These are phyloP conservation scores for Chunga burmeisteri DNA, from an alignment of 2,113 vertebrate species.

Conservation along the genomic window DNA sequence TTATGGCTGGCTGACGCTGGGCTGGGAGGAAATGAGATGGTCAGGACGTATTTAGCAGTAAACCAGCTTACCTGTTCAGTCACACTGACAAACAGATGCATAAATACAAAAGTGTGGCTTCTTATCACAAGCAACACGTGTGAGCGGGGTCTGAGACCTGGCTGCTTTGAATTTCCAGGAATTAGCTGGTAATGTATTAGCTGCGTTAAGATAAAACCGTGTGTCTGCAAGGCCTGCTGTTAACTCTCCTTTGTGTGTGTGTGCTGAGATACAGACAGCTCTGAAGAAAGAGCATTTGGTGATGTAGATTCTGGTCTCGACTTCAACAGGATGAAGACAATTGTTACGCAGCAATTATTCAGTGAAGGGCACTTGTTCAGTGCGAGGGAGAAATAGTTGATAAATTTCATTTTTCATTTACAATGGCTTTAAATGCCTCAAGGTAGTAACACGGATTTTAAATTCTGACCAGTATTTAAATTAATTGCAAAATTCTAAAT, in stretches of 20 bases:
- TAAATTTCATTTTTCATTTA: not conserved
- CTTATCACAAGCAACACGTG: conserved; percentile 20
- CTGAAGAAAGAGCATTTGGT: conserved; percentile 6
- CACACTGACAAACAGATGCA: not conserved
- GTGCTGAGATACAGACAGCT: not conserved
- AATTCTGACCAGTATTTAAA: not conserved
- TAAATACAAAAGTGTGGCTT: not conserved
- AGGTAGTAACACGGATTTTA: not conserved
- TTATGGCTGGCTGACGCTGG: not conserved
- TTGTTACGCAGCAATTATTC: not conserved
- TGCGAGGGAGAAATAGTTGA: not conserved
- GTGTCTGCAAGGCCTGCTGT: not conserved
- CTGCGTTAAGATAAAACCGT: conserved; percentile 26
- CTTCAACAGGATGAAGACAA: not conserved
- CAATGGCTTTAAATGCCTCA: not conserved
- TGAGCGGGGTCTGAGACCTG: not conserved
- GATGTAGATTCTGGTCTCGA: not conserved
- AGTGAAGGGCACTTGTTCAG: not conserved
- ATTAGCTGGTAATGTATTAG: conserved; percentile 18
- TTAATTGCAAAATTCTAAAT: not conserved
- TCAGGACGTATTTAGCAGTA: not conserved
- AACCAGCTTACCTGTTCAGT: conserved; percentile 5
- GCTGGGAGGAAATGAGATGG: not conserved
- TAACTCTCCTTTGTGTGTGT: not conserved
- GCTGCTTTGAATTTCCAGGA: conserved; percentile 44